Base-by-base conservation (phyloP, 2,888 invertebrate species). In the Cryptus armator region DNA sequence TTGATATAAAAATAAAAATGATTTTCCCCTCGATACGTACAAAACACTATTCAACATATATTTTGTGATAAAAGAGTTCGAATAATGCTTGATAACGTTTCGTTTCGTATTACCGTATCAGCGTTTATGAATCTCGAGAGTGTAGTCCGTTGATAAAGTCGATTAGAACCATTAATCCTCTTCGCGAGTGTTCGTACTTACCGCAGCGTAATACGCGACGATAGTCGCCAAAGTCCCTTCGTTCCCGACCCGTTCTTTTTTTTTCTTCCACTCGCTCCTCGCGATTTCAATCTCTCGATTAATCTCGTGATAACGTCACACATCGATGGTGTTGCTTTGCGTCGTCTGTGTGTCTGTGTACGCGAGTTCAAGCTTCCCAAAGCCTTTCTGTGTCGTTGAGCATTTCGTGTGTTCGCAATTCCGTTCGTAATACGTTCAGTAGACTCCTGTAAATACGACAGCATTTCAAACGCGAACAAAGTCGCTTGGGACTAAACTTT, bases 261-360 rank as follows among this genome's bases (percentile, higher is more conserved):
- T 51, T 68, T 75, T 62, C 37, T 66, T 62, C 48, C 46, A 29
- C 59, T 59, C 68, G 19, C 43, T 64, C 64, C 53, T 37, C 29
- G n/a, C 43, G 71, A 67, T 53, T 24, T 46, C 79, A 16, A 79
- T 78, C 79, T 83, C 37, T 37, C 70, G 83, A 83, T 84, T 48
- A 76, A 84, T 84, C 80, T 80, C 64, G 46, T 43, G 86, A 87
- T 86, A 83, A 77, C 81, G 83, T 86, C 87, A 75, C 66, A 80
- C 81, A 72, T 80, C 78, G 74, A 48, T 53, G 48, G 24, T 75
- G 44, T 66, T 76, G 70, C 64, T 53, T 53, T 46, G 68, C 59
- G 46, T 29, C 66, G 51, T 64, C 4, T 7, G 10, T 43, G 43
- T 24, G 37, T 48, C 48, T 64, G 53, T 76, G 14, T 51, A 44